These are phyloP conservation scores for Patella ulyssiponensis DNA, from an alignment of 2,888 invertebrate species.

Conservation along the genomic window DNA sequence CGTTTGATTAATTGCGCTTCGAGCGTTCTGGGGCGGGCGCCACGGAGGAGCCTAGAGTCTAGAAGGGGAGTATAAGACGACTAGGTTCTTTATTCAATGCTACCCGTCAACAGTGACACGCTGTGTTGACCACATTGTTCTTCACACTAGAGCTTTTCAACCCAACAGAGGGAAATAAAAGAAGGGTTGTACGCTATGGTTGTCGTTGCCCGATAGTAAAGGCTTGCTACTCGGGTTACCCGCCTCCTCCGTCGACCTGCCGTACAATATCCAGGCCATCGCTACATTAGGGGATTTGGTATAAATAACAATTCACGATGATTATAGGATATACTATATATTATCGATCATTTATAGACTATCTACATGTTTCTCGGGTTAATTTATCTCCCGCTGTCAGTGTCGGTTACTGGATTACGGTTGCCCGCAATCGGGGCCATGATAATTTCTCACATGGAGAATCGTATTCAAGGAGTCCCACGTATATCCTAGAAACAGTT, in stretches of 20 bases:
- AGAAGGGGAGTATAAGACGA: constrained; percentile 20
- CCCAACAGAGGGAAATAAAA: constrained; percentile 23
- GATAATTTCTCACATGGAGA: no score
- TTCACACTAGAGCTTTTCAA: constrained; percentile 8
- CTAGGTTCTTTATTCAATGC: constrained; percentile 21
- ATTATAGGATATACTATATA: constrained; percentile 13
- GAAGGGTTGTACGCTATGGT: constrained; percentile 21
- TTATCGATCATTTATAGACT: constrained; percentile 7
- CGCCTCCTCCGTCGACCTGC: constrained; percentile 1
- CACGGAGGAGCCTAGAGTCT: constrained; percentile 25
- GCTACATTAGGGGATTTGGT: background rate
- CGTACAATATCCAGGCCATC: background rate
- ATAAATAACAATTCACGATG: background rate
- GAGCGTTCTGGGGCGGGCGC: constrained; percentile 23
- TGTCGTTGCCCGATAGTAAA: constrained; percentile 10
- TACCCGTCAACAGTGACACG: constrained; percentile 19
- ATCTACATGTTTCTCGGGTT: background rate
- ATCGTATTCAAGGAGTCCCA: no score
- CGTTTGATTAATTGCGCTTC: constrained; percentile 30
- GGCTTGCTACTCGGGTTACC: constrained; percentile 1
- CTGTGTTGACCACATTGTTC: constrained; percentile 22
- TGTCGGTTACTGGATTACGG: no score
- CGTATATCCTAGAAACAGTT: no score
- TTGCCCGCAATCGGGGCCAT: no score
- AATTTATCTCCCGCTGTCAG: background rate